Percentiles rank a stretch among this genome's conserved stretches.
Conservation (phyloP, 2,113 vertebrate species). For the Callospermophilus lateralis region DNA sequence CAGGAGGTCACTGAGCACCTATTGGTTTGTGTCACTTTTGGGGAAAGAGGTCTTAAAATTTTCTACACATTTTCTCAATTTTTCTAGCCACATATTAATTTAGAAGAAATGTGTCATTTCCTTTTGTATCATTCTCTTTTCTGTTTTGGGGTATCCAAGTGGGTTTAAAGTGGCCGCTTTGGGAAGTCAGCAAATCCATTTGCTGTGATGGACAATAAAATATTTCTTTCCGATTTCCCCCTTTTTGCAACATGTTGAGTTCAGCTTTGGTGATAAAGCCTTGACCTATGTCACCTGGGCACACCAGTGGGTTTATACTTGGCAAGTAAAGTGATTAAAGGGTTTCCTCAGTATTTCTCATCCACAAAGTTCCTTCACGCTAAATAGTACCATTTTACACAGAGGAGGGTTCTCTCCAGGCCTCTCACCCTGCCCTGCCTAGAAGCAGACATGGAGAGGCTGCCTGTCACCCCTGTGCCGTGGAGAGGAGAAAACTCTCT, state of each 20-base stretch:
- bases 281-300: not conserved
- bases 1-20: not conserved
- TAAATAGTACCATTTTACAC: not conserved
- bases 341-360: not conserved
- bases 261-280: not conserved
- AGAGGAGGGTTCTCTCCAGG: not conserved
- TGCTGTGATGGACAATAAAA: not conserved
- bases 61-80: not conserved
- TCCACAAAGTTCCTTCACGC: not conserved
- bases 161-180: not conserved
- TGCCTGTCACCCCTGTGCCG: not conserved
- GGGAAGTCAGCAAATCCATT: not conserved
- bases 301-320: not conserved
- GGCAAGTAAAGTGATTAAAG: not conserved
- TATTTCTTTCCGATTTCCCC: not conserved
- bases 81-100: not conserved
- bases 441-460: not conserved
- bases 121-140: not conserved
- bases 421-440: rapidly evolving
- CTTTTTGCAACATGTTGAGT: not conserved
- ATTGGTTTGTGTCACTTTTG: not conserved
- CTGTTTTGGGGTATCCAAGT: not conserved
- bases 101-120: not conserved
- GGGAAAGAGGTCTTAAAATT: not conserved
- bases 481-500: not conserved